Evolutionary conservation across 2,797 vertebrate genomes (phyloP).

Genomic region (Oophaga sylvatica): DNA sequence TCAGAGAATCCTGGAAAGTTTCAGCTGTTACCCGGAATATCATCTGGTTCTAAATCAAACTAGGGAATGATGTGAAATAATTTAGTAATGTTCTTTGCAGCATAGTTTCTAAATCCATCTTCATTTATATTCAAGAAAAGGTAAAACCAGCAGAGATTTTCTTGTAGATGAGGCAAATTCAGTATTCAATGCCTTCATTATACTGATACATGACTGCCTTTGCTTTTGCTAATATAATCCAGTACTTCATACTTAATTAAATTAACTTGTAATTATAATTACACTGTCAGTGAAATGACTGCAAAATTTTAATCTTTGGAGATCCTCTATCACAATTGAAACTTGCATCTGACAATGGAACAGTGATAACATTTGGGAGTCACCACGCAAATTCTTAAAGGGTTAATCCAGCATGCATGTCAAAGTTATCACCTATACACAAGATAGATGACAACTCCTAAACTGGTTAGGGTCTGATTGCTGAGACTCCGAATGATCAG

Average conservation of each 20-base stretch:
- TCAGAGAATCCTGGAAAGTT: neutral
- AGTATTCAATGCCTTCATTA: neutral
- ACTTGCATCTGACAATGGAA: too few species aligned
- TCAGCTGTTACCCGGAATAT: neutral
- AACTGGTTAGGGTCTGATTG: too few species aligned
- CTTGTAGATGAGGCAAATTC: neutral
- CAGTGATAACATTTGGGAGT: too few species aligned
- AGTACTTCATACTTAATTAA: neutral
- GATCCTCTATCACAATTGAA: too few species aligned
- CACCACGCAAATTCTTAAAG: too few species aligned
- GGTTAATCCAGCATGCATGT: too few species aligned
- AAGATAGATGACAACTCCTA: too few species aligned
- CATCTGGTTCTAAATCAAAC: conserved; percentile 3
- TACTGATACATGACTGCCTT: neutral
- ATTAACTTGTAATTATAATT: neutral
- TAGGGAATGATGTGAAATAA: conserved; percentile 2
- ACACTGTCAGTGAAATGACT: neutral
- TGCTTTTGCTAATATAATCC: neutral
- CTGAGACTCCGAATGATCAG: too few species aligned
- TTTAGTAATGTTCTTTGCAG: neutral
- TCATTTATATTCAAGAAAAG: neutral
- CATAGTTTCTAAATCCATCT: neutral
- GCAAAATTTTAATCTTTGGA: too few species aligned
- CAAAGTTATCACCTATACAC: too few species aligned
- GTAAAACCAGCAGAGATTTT: neutral